Evolutionary conservation across 2,888 invertebrate genomes (phyloP), one percentile per base, ranked within the genome.

Genomic region (Invenusta paracnida): DNA sequence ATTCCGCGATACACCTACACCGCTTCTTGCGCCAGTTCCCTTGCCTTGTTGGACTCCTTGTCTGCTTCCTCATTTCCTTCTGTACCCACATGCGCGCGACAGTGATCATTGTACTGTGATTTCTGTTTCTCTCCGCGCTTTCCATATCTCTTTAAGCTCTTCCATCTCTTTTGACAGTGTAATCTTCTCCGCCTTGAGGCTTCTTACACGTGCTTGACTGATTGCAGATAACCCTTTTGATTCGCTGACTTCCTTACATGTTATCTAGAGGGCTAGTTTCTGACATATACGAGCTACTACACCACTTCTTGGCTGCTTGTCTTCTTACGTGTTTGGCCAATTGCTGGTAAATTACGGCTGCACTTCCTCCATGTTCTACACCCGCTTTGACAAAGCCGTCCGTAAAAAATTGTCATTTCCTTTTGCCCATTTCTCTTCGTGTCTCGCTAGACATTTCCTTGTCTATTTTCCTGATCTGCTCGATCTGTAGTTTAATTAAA

Each of bases 41-140:
- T 25, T 23, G 82, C 28, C 2, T 11, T 29, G 29, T 82, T 82
- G 29, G 82, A 5, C n/a, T 29, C n/a, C n/a, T 23, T 82, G 28
- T 82, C 82, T 17, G 28, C 82, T 29, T 82, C 82, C 28, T 82
- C 82, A 29, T 82, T 82, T n/a, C 82, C 82, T 11, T 82, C 28
- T 82, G 30, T 82, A 2, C 82, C 79, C n/a, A 79, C 79, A 23
- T 79, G 79, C 79, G 23, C 79, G n/a, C n/a, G n/a, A n/a, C 23
- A 23, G 27, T 27, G 27, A 5, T 29, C 29, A 29, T 23, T 82
- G 30, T 5, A 82, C 17, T 13, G 82, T 82, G 27, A 82, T 28
- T 17, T 82, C 28, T 11, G n/a, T n/a, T n/a, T n/a, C n/a, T n/a
- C n/a, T n/a, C n/a, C n/a, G n/a, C n/a, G n/a, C 30, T 23, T 82